Evolutionary conservation across 2,888 invertebrate genomes (phyloP).

Genomic region (Hirtodrosophila duncani): DNA sequence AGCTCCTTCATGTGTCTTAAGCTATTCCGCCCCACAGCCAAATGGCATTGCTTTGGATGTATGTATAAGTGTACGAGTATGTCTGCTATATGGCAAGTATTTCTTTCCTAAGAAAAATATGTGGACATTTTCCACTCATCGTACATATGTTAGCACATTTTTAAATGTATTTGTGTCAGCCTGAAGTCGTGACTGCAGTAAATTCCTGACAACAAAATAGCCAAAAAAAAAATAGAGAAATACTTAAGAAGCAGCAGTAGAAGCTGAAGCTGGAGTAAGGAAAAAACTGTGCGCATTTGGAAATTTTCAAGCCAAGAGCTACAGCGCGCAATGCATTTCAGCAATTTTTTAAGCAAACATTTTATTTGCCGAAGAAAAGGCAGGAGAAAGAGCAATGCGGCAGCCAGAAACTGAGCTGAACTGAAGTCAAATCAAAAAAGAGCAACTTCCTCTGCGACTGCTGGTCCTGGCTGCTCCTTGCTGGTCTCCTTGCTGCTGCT

Average conservation of each 20-base stretch:
- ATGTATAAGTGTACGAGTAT: not conserved
- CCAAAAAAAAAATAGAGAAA: conserved; percentile 4
- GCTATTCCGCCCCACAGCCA: conserved; percentile 5
- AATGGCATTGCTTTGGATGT: conserved; percentile 19
- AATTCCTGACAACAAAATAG: conserved; percentile 51
- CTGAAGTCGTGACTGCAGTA: conserved; percentile 64
- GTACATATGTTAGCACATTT: conserved; percentile 38
- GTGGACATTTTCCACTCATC: conserved; percentile 24
- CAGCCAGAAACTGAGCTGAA: conserved; percentile 50
- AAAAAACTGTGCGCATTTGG: conserved; percentile 31
- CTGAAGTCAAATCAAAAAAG: conserved; percentile 51
- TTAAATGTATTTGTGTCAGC: conserved; percentile 55
- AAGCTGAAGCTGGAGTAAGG: not conserved
- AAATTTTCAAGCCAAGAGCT: conserved; percentile 27
- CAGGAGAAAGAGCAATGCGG: not conserved
- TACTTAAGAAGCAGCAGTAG: not conserved
- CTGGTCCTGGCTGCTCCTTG: conserved; percentile 9
- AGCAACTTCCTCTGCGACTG: conserved; percentile 39
- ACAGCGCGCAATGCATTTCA: conserved; percentile 51
- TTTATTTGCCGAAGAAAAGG: conserved; percentile 47
- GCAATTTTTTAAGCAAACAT: conserved; percentile 68
- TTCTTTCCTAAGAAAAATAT: conserved; percentile 25
- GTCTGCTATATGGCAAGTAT: conserved; percentile 28
- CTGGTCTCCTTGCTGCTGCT: conserved; percentile 15
- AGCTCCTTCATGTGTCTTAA: conserved; percentile 6